Evolutionary conservation across 2,113 vertebrate species (phyloP).

Genomic region (Xyrauchen texanus): DNA sequence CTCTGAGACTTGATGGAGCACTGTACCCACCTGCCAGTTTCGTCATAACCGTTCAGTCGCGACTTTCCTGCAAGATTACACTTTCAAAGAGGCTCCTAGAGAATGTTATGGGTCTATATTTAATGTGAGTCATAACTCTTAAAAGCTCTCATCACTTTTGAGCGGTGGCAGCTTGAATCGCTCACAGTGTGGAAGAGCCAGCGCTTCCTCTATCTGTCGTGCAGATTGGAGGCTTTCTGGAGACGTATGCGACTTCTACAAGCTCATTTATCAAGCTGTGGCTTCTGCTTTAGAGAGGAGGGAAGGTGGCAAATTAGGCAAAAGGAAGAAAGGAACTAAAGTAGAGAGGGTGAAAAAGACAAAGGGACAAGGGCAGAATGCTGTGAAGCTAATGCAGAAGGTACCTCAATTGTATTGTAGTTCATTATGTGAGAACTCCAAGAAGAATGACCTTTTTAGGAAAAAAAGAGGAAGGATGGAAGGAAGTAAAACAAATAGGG

Average conservation of each 20-base stretch:
- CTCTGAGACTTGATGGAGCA: slow-evolving; percentile 3
- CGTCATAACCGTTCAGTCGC: slow-evolving; percentile 42
- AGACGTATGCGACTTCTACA: slow-evolving; percentile 65
- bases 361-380: neutral
- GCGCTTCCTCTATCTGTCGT: slow-evolving; percentile 53
- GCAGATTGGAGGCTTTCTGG: slow-evolving; percentile 70
- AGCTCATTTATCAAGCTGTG: slow-evolving; percentile 66
- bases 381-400: neutral
- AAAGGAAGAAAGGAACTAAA: neutral
- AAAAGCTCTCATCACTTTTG: slow-evolving; percentile 70
- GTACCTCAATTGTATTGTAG: neutral
- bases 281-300: slow-evolving; percentile 49
- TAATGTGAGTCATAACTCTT: slow-evolving; percentile 71
- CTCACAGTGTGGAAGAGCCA: slow-evolving; percentile 65
- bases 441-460: neutral
- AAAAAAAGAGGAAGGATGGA: neutral
- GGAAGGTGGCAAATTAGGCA: neutral
- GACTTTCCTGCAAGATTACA: slow-evolving; percentile 60
- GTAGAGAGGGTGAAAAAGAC: neutral
- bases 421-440: neutral
- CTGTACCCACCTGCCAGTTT: slow-evolving; percentile 22
- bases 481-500: too few relatives aligned
- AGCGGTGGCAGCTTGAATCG: slow-evolving; percentile 68
- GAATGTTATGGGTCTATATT: slow-evolving; percentile 70
- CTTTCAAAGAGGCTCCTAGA: slow-evolving; percentile 63